Evolutionary conservation across 2,113 vertebrate genomes (phyloP).

Genomic region (Crotalus viridis): DNA sequence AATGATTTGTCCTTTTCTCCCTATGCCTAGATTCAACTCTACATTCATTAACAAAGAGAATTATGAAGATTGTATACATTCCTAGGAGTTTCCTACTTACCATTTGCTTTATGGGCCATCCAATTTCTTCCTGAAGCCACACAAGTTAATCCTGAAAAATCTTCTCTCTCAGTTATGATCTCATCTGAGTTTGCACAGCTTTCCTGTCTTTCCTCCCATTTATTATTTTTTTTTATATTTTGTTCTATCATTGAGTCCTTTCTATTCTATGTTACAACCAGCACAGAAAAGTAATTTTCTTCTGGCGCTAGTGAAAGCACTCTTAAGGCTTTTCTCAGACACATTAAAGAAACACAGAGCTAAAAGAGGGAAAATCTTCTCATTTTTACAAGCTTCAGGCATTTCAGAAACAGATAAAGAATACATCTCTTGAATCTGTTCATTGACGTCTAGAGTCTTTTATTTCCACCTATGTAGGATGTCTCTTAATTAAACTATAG

Average conservation of each 20-base stretch:
- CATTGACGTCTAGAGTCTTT: not conserved
- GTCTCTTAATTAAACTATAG: not conserved
- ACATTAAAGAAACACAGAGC: not conserved
- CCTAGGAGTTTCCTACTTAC: not conserved
- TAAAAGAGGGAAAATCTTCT: not conserved
- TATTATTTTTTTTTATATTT: not conserved
- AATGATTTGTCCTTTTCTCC: not conserved
- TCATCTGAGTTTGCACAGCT: not conserved
- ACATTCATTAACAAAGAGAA: not conserved
- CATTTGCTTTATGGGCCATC: not conserved
- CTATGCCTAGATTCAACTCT: not conserved
- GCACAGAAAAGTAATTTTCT: not conserved
- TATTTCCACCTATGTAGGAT: not conserved
- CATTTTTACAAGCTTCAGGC: not conserved
- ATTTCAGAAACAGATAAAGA: not conserved
- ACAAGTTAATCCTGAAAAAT: not conserved
- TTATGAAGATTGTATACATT: not conserved
- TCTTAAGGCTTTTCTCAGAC: not conserved
- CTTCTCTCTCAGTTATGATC: not conserved
- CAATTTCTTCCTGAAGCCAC: no score
- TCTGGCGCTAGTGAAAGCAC: not conserved
- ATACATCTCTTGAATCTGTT: not conserved
- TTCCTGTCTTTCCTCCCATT: not conserved
- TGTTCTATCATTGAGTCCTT: not conserved
- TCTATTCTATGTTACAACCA: not conserved